Evolutionary conservation across 2,797 vertebrate species (phyloP), one percentile per base, ranked within the genome.

Genomic region (Loris lydekkerianus): DNA sequence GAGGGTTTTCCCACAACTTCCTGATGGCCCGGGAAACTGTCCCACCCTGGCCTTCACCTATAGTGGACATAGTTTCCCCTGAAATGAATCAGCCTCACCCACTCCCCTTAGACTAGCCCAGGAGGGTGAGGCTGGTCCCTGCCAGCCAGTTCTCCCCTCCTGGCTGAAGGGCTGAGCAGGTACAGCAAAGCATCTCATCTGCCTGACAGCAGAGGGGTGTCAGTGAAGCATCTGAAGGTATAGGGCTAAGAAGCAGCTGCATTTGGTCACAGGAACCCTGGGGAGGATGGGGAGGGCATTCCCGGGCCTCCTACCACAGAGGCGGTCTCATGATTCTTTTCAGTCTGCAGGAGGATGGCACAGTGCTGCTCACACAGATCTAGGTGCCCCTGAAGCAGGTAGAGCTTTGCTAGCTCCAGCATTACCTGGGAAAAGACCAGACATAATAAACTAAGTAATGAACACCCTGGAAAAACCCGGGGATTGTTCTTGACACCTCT

Each of bases 281-380:
- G 49, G 27, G 46, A 61, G 49, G 65, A 18, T 5, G 2, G 7
- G 18, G 17, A 7, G 18, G 10, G 5, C 1, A 21, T 25, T 10
- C 5, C 0, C 14, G 5, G 49, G 27, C 31, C 25, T 58, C 92
- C 37, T 97, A 99, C 99, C 98, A 98, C 95, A 0, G 96, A 95
- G 49, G 98, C 97, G 0, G 86, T 87, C 56, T 98, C 97, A 2
- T 97, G 98, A 58, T 96, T 85, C 63, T 97, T 94, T 3, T 98
- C 88, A 0, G 97, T 94, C 88, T 98, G 97, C 73, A 99, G 97
- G n/a, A 99, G 97, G 29, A 92, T 67, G 4, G 78, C 56, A 69
- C 98, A 99, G 31, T 98, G 98, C 40, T 98, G 97, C 81, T 98
- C 97, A 20, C 98, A 98, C 56, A 98, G 89, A 67, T 98, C 98